These are phyloP conservation scores for Ennomos quercinarius DNA, from an alignment of 2,888 invertebrate genomes.

Conservation along the genomic window DNA sequence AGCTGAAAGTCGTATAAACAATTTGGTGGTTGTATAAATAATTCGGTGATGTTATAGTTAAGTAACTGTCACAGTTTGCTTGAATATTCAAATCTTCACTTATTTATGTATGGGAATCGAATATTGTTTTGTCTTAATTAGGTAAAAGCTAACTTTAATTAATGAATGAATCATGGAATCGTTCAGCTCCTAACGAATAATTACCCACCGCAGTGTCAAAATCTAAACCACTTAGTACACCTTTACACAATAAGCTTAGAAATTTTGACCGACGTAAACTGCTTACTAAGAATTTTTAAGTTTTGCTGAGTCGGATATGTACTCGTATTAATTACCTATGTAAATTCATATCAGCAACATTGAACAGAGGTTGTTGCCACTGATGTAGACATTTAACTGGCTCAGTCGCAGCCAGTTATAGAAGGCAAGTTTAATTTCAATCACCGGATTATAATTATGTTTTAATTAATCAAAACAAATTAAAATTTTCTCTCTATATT, in stretches of 20 bases:
- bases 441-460: constrained; percentile 42
- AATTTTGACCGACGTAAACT: no score
- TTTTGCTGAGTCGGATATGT: no score
- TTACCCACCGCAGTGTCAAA: not conserved
- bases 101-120: constrained; percentile 29
- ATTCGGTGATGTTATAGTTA: constrained; percentile 29
- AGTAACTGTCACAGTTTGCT: constrained; percentile 31
- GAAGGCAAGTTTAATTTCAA: constrained; percentile 31
- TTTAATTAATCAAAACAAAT: constrained; percentile 45
- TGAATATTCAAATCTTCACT: constrained; percentile 36
- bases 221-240: not conserved
- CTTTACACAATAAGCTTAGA: no score
- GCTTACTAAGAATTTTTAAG: no score
- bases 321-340: no score
- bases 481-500: constrained; percentile 39
- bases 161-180: not conserved
- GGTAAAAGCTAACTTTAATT: constrained; percentile 23
- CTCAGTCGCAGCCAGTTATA: constrained; percentile 18
- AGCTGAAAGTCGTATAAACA: constrained; percentile 13
- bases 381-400: not conserved
- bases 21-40: constrained; percentile 10
- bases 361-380: constrained; percentile 13
- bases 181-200: not conserved
- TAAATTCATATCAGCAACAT: not conserved
- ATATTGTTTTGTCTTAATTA: constrained; percentile 28